These are phyloP conservation scores for Eilema depressum DNA, from an alignment of 2,888 invertebrate species.

Conservation along the genomic window DNA sequence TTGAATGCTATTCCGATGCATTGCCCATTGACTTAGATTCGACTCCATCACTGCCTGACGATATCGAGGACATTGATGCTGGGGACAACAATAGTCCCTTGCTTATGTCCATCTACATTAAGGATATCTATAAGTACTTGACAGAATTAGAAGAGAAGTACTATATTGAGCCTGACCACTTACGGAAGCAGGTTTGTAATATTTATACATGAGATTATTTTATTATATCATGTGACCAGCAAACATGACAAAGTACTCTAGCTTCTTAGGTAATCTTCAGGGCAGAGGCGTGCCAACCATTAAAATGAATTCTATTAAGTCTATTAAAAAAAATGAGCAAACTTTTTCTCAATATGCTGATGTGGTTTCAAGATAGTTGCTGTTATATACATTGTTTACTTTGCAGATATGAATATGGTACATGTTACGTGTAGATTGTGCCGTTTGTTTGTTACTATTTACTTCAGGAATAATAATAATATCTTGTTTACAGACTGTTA, in stretches of 20 bases:
- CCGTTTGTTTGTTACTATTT: no score
- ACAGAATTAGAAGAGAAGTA: slow-evolving; percentile 90
- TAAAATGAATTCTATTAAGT: no score
- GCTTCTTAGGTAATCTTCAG: no score
- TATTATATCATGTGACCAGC: background rate
- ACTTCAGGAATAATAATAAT: background rate
- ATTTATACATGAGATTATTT: background rate
- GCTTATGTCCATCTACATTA: slow-evolving; percentile 94
- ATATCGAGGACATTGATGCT: slow-evolving; percentile 91
- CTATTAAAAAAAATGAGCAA: no score
- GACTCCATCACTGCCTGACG: slow-evolving; percentile 64
- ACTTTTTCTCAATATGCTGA: no score
- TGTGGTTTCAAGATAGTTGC: no score
- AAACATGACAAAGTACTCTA: background rate
- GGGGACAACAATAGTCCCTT: slow-evolving; percentile 91
- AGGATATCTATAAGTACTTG: slow-evolving; percentile 96
- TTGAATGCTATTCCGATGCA: slow-evolving; percentile 38
- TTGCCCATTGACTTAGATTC: slow-evolving; percentile 34
- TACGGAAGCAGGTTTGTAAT: slow-evolving; percentile 87
- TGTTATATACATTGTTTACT: no score
- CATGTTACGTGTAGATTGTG: no score
- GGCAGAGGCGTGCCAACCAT: no score
- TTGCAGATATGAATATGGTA: no score
- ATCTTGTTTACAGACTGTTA: slow-evolving; percentile 71
- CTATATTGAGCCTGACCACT: slow-evolving; percentile 88